Evolutionary conservation across 1,140 invertebrate genomes (phyloP).

Genomic region (Heliconius himera): DNA sequence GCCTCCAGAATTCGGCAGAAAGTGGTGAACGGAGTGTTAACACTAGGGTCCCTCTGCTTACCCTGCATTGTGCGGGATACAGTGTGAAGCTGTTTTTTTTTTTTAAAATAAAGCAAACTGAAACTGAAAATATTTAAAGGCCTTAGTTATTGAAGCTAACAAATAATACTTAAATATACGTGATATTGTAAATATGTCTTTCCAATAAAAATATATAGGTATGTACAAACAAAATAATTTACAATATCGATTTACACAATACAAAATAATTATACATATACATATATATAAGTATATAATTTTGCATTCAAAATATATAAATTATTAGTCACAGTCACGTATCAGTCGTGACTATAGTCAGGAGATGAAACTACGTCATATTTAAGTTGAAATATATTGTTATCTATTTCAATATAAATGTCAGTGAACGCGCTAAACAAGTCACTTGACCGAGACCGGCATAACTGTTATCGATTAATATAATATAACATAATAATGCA

Average conservation of each 20-base stretch:
- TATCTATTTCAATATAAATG: background rate
- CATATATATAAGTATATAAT: background rate
- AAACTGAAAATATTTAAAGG: background rate
- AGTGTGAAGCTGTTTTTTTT: too few species aligned
- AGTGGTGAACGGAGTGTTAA: too few species aligned
- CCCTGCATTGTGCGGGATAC: too few species aligned
- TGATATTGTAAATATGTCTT: too few species aligned
- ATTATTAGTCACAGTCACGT: constrained; percentile 6
- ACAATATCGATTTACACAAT: background rate
- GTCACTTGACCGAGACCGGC: constrained; percentile 4
- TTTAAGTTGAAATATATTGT: background rate
- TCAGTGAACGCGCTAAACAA: constrained; percentile 7
- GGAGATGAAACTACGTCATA: background rate
- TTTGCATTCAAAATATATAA: background rate
- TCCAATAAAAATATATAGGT: too few species aligned
- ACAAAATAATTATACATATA: background rate
- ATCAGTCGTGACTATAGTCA: background rate
- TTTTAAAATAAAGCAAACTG: background rate
- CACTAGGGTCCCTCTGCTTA: too few species aligned
- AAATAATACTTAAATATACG: too few species aligned
- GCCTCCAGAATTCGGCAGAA: too few species aligned
- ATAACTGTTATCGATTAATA: background rate
- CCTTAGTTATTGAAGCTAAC: too few species aligned
- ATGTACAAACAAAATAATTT: background rate
- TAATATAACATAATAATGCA: constrained; percentile 6